Evolutionary conservation across 2,113 vertebrate species (phyloP).

Genomic region (Pagrus major): DNA sequence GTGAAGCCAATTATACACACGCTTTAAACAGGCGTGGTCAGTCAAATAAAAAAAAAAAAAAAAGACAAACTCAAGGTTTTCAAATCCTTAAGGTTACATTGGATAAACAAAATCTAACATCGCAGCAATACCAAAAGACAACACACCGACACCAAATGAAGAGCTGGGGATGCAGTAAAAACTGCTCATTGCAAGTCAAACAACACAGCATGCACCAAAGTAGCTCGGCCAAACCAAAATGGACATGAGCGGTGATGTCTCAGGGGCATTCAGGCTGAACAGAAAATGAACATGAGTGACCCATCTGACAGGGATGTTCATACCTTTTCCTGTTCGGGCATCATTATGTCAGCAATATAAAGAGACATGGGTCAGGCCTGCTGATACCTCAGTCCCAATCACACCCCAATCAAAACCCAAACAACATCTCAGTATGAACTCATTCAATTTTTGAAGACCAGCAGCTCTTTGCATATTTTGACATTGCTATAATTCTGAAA

Average conservation of each 20-base stretch:
- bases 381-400: neutral
- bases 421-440: neutral
- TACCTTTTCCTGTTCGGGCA: slow-evolving; percentile 95
- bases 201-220: slow-evolving; percentile 47
- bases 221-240: neutral
- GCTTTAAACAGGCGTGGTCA: neutral
- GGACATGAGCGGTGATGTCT: neutral
- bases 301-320: slow-evolving; percentile 38
- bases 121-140: neutral
- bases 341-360: slow-evolving; percentile 59
- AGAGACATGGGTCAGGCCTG: slow-evolving; percentile 64
- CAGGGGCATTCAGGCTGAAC: neutral
- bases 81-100: neutral
- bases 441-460: neutral
- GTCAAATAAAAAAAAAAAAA: neutral
- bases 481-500: too few species aligned
- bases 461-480: neutral
- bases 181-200: neutral
- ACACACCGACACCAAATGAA: slow-evolving; percentile 32
- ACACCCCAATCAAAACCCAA: slow-evolving; percentile 4
- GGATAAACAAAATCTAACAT: neutral
- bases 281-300: slow-evolving; percentile 11
- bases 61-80: neutral
- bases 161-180: neutral
- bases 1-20: neutral